Evolutionary conservation across 2,113 vertebrate genomes (phyloP), one percentile per base, ranked within the genome.

Genomic region (Hiodon alosoides): DNA sequence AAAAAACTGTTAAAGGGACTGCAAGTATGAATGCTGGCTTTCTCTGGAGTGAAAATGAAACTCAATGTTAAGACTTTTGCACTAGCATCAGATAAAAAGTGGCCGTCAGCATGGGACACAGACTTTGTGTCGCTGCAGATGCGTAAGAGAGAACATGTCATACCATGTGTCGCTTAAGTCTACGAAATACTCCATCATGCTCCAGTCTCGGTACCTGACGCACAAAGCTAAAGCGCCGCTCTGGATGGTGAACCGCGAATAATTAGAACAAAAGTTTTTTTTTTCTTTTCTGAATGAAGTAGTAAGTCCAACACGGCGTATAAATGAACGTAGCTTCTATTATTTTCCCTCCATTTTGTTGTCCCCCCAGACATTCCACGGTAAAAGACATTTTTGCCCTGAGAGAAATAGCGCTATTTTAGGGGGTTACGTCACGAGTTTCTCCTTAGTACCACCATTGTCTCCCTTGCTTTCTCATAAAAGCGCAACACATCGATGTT

Each of bases 321-420:
- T 54, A 60, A 16, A 51, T 53, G 13, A 31, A 31, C 31, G 31
- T 1, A 0, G 31, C 31, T 31, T 31, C 31, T 75, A 58, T 72
- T 76, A 77, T 59, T 74, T 57, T 74, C 77, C 4, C 31, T 76
- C 52, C 72, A 73, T 71, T 79, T 55, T 31, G 31, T 31, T 31
- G 76, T 80, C 85, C 83, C 84, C 80, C 71, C 53, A 78, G 77
- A 84, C 80, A 79, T 83, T 90, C 83, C 89, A 89, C 90, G 90
- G 90, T 90, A 92, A 91, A 75, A 90, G 75, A 82, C 82, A 86
- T 80, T 86, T 84, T 87, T 79, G 82, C 82, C 76, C 85, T 78
- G 82, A 75, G 83, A 88, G 84, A 79, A 86, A 86, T 84, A 73
- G 77, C 72, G 81, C 85, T 90, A 90, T 92, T 90, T 90, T 85